Conservation (phyloP, 2,888 invertebrate species). For the Cephus sareptanus region DNA sequence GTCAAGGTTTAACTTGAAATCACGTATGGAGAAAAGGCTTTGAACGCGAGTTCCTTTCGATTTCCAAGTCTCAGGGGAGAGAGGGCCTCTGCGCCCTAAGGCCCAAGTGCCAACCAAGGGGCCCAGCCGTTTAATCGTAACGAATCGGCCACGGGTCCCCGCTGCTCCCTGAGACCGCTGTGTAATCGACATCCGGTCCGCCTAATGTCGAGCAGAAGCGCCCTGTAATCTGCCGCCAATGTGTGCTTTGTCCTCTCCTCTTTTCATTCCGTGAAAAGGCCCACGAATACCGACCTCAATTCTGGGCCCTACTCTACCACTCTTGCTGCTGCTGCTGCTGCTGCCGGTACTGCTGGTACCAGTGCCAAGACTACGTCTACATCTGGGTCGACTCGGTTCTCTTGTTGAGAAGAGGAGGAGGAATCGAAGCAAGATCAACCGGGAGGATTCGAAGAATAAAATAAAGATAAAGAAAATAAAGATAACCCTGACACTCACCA, state of each 20-base stretch:
- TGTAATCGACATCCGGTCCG: slow-evolving; percentile 52
- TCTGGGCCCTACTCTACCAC: too few species aligned
- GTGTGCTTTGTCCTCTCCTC: slow-evolving; percentile 9
- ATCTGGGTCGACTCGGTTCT: background rate
- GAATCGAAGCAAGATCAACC: too few species aligned
- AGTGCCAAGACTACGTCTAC: background rate
- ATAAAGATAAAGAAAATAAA: too few species aligned
- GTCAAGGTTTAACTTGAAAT: too few species aligned
- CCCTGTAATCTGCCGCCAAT: slow-evolving; percentile 48
- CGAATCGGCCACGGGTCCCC: slow-evolving; percentile 34
- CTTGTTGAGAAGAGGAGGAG: background rate
- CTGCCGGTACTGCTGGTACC: too few species aligned
- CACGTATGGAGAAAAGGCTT: slow-evolving; percentile 8
- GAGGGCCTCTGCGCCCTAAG: too few species aligned
- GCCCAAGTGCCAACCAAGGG: background rate
- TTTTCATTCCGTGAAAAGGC: too few species aligned
- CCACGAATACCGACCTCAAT: too few species aligned
- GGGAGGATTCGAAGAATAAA: too few species aligned
- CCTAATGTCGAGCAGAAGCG: slow-evolving; percentile 44
- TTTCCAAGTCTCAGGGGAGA: background rate
- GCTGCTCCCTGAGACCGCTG: slow-evolving; percentile 27
- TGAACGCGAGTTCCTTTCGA: slow-evolving; percentile 1
- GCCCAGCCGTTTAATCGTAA: slow-evolving; percentile 37
- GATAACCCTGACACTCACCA: slow-evolving; percentile 71
- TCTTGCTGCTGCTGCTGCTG: too few species aligned